These are phyloP conservation scores for Anaspis maculata DNA, from an alignment of 2,888 invertebrate species.

Conservation along the genomic window DNA sequence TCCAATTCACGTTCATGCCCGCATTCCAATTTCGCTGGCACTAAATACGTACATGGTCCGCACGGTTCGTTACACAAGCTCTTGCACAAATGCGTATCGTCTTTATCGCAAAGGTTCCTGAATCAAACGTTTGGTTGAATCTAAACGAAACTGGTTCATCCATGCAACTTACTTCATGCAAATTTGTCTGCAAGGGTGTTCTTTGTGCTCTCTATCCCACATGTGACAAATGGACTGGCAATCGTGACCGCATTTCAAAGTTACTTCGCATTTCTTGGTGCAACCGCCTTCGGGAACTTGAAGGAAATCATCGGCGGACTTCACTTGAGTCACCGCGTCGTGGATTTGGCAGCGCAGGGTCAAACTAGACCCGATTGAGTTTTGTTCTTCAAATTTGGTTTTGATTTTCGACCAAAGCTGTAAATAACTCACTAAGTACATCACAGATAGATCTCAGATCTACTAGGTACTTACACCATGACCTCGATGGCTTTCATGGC, in stretches of 20 bases:
- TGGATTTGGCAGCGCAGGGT: conserved; percentile 49
- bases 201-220: conserved; percentile 46
- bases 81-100: conserved; percentile 45
- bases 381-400: conserved; percentile 41
- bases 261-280: conserved; percentile 42
- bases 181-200: conserved; percentile 42
- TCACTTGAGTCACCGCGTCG: conserved; percentile 39
- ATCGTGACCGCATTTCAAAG: conserved; percentile 50
- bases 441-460: too few species aligned
- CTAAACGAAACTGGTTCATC: too few species aligned
- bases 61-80: conserved; percentile 45
- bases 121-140: too few species aligned
- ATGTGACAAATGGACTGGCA: conserved; percentile 56
- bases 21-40: conserved; percentile 44
- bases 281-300: conserved; percentile 57
- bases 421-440: too few species aligned
- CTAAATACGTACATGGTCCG: conserved; percentile 39
- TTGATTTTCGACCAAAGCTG: conserved; percentile 51
- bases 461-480: too few species aligned
- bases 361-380: conserved; percentile 48
- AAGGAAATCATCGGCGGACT: conserved; percentile 40
- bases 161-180: conserved; percentile 51
- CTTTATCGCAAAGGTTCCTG: conserved; percentile 45
- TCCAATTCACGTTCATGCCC: conserved; percentile 41
- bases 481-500: conserved; percentile 44